Base-by-base conservation (phyloP, 1,140 invertebrate genomes). In the Drosophila virilis region DNA sequence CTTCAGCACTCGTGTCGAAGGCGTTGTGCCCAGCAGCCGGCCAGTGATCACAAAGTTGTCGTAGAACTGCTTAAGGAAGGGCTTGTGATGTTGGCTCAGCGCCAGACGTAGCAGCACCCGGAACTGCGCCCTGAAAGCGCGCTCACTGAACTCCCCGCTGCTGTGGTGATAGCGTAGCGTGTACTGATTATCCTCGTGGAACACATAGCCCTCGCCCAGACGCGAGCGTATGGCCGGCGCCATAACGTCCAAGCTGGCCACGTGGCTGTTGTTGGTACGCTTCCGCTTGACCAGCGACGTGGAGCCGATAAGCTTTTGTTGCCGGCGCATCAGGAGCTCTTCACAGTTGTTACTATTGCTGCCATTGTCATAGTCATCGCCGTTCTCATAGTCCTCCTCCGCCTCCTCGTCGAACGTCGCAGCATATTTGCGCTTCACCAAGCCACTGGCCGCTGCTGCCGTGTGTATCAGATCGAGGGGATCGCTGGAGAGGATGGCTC, bases 111-210 rank as follows among this genome's bases (percentile, higher is more conserved):
- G 54, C 57, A 84, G 59, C 68, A 78, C 54, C 6, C 89, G 86
- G 55, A 92, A 91, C 65, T 92, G 91, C 40, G 88, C 74, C 69
- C 89, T 92, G 51, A 80, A 92, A 35, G 90, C 82, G 7, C 90
- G 81, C 59, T 86, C 80, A 72, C 78, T 92, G 61, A 92, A 89
- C 74, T 92, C 91, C 1, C 84, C 91, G 51, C 83, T 85, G 72
- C 91, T 91, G 70, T 91, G 88, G 67, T 92, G 90, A 61, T 91
- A 92, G 28, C 75, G 80, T 52, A 91, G 50, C 59, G 88, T 91
- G 64, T 83, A 88, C 58, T 91, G 78, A 61, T 35, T 79, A 37
- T 92, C 88, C 69, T 88, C 77, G 48, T 92, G 88, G 65, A 92
- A 91, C 51, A 90, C 80, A 35, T 90, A 92, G 28, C 84, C 91